Evolutionary conservation across 2,888 invertebrate genomes (phyloP), one percentile per base, ranked within the genome.

Genomic region (Pinctada fucata): DNA sequence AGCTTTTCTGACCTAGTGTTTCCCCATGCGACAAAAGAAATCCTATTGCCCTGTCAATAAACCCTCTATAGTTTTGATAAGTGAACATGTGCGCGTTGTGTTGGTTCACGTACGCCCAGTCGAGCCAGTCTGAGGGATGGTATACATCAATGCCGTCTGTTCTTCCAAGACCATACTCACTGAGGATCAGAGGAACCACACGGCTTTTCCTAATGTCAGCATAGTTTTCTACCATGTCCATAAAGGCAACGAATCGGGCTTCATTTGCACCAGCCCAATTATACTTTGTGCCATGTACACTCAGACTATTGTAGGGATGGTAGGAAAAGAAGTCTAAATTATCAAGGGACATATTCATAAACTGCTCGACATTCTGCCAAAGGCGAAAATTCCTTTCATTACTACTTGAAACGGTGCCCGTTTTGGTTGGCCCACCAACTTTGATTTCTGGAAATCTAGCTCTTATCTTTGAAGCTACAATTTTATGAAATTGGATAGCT

Each of bases 21-120:
- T 4, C 47, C 47, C 3, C 64, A 10, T 76, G 31, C 8, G 48
- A 4, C 51, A 76, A 31, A 0, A 76, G 6, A 52, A 76, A 76
- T 1, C 64, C 76, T 4, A 76, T 51, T 3, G 70, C 76, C 16
- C 71, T 45, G 13, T 76, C 76, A 47, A 76, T 76, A 5, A 70
- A 63, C 16, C 58, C 52, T n/a, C 76, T 58, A 16, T 49, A 70
- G 49, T 70, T 70, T 6, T 63, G 68, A 49, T 70, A 76, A 0
- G 76, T 76, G 58, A 76, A 76, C 70, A 70, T 76, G 8, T 76
- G 71, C 3, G 64, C 58, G 48, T 70, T 76, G 49, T 76, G 76
- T 8, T 48, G 48, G 16, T 70, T 48, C 2, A 70, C 68, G 13
- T 70, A 70, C 13, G 71, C 71, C 76, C 76, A 76, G 5, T 70